These are phyloP conservation scores for Drusus annulatus DNA, from an alignment of 1,140 invertebrate species.

Conservation along the genomic window DNA sequence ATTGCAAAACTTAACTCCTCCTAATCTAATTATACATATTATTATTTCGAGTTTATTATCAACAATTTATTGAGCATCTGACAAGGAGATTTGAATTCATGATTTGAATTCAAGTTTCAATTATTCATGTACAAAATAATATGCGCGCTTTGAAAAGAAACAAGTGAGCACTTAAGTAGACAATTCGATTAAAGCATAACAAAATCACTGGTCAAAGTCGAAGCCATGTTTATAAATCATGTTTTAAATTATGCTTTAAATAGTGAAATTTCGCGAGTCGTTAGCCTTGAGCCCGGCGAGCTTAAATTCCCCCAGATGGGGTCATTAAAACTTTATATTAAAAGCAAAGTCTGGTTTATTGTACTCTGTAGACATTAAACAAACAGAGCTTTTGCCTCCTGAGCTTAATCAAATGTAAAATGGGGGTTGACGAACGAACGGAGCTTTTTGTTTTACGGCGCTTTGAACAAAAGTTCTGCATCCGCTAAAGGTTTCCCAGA, in stretches of 20 bases:
- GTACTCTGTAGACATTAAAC: slow-evolving; percentile 55
- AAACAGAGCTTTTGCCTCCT: slow-evolving; percentile 40
- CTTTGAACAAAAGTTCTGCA: slow-evolving; percentile 49
- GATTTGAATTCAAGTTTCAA: not conserved
- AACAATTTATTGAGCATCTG: not conserved
- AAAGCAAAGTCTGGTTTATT: slow-evolving; percentile 59
- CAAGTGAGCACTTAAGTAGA: slow-evolving; percentile 1
- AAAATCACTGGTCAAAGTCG: slow-evolving; percentile 14
- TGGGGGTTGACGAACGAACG: slow-evolving; percentile 53
- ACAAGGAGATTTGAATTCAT: slow-evolving; percentile 4
- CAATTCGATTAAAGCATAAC: not conserved
- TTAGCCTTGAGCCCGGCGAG: slow-evolving; percentile 31
- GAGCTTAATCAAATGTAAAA: slow-evolving; percentile 56
- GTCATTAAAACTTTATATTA: slow-evolving; percentile 60
- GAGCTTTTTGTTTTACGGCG: slow-evolving; percentile 57
- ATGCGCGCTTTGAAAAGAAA: not conserved
- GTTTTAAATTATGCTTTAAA: slow-evolving; percentile 29
- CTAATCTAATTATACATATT: not conserved
- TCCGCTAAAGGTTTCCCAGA: slow-evolving; percentile 28
- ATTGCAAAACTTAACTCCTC: no score
- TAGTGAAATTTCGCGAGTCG: slow-evolving; percentile 12
- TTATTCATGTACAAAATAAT: no score
- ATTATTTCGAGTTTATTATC: not conserved
- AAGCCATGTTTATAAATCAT: slow-evolving; percentile 18
- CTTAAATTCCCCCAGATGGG: slow-evolving; percentile 44